Evolutionary conservation across 2,797 vertebrate species (phyloP).

Genomic region (Pangasius larnaudii): DNA sequence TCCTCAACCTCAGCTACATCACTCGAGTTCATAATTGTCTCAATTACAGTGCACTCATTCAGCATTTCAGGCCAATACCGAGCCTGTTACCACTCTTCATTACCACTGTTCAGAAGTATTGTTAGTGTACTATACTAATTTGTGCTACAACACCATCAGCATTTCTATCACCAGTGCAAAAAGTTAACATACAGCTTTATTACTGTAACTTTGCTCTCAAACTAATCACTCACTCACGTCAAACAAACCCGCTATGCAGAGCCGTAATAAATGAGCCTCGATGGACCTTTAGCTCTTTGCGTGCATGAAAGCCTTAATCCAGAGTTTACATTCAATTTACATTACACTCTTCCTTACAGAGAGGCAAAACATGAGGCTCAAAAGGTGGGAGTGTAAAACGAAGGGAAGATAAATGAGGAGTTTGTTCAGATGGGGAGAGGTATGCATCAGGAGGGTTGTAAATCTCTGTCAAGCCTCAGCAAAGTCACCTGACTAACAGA

Average conservation of each 20-base stretch:
- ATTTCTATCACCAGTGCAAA: neutral
- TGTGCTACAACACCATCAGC: neutral
- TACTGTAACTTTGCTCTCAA: slow-evolving; percentile 36
- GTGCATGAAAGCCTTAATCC: slow-evolving; percentile 28
- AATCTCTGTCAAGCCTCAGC: slow-evolving; percentile 42
- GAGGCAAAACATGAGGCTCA: slow-evolving; percentile 16
- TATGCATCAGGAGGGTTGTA: slow-evolving; percentile 51
- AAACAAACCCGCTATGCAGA: slow-evolving; percentile 35
- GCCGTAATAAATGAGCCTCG: slow-evolving; percentile 36
- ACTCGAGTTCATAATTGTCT: neutral
- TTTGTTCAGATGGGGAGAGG: slow-evolving; percentile 48
- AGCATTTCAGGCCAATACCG: neutral
- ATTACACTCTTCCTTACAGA: slow-evolving; percentile 39
- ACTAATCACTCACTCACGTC: slow-evolving; percentile 42
- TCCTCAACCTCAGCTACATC: neutral
- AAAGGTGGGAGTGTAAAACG: slow-evolving; percentile 54
- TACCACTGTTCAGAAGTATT: neutral
- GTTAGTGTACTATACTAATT: neutral
- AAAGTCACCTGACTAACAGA: slow-evolving; percentile 44
- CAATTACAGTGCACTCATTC: neutral
- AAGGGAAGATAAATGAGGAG: slow-evolving; percentile 49
- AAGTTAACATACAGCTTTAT: neutral
- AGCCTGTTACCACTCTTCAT: neutral
- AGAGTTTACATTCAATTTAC: slow-evolving; percentile 52
- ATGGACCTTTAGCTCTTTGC: slow-evolving; percentile 5